phyloP scores from a whole-genome alignment of 2,888 invertebrate species.

The Anaspis maculata region DNA sequence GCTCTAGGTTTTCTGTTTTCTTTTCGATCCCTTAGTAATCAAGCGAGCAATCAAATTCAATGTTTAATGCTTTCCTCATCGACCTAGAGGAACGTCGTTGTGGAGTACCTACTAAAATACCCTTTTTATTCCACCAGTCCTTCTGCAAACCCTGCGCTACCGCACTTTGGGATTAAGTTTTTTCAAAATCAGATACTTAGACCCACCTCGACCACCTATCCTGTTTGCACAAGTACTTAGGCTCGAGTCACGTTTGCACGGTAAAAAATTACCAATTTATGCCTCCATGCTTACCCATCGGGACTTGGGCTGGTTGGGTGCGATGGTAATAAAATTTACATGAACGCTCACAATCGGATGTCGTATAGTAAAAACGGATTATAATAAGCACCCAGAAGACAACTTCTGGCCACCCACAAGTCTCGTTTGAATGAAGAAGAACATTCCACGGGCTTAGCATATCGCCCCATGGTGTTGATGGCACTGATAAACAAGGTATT shows the following conservation, averaged over 20 bases:
- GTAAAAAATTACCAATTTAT: constrained; percentile 16
- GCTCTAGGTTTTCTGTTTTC: too few species aligned
- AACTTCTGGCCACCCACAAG: constrained; percentile 31
- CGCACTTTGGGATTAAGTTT: too few species aligned
- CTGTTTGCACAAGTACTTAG: too few species aligned
- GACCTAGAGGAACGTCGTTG: too few species aligned
- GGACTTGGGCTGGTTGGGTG: constrained; percentile 15
- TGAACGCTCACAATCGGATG: constrained; percentile 16
- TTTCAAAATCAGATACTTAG: too few species aligned
- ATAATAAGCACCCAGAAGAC: constrained; percentile 15
- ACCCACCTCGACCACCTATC: too few species aligned
- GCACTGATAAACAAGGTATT: constrained; percentile 45
- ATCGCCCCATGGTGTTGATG: constrained; percentile 43
- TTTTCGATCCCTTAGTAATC: too few species aligned
- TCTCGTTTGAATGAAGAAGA: constrained; percentile 24
- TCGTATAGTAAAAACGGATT: constrained; percentile 13
- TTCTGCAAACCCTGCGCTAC: too few species aligned
- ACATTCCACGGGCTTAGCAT: constrained; percentile 29
- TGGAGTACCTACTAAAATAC: too few species aligned
- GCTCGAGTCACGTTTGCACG: constrained; percentile 19
- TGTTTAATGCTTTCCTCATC: too few species aligned
- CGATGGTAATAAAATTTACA: constrained; percentile 22
- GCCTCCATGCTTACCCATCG: constrained; percentile 12
- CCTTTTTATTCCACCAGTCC: too few species aligned
- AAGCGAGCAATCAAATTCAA: too few species aligned